phyloP scores from a whole-genome alignment of 2,888 invertebrate species.

The Octodonta nipae region DNA sequence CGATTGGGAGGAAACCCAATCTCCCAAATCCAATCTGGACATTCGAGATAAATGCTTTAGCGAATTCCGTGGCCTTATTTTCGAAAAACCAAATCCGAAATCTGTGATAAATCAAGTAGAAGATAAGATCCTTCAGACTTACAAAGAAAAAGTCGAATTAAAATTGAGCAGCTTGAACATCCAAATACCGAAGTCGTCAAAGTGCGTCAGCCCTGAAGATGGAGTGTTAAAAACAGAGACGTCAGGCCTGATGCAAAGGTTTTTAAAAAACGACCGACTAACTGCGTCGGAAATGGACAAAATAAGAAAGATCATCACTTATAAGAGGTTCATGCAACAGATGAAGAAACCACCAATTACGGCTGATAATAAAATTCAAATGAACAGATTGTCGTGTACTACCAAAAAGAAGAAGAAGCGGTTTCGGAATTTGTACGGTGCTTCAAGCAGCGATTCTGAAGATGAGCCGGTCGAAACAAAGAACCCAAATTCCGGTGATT shows the following conservation, averaged over 20 bases:
- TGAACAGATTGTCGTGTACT: conserved; percentile 16
- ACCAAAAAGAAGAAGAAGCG: conserved; percentile 17
- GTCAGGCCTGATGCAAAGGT: conserved; percentile 18
- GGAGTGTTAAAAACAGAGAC: conserved; percentile 12
- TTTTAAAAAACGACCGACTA: conserved; percentile 22
- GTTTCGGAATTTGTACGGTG: conserved; percentile 19
- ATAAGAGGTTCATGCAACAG: conserved; percentile 21
- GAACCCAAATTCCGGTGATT: conserved; percentile 16
- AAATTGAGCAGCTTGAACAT: conserved; percentile 26
- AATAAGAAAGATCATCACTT: conserved; percentile 23
- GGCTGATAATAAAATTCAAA: conserved; percentile 17
- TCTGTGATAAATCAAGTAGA: conserved; percentile 8
- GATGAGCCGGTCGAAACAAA: conserved; percentile 15
- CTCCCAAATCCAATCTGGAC: conserved; percentile 12
- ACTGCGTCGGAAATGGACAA: conserved; percentile 22
- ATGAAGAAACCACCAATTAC: conserved; percentile 10
- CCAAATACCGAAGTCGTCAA: conserved; percentile 20
- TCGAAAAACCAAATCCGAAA: conserved; percentile 19
- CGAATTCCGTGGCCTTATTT: conserved; percentile 17
- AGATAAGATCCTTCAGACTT: conserved; percentile 21
- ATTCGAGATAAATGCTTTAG: conserved; percentile 12
- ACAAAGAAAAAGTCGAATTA: conserved; percentile 26
- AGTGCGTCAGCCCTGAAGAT: conserved; percentile 9
- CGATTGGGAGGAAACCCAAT: conserved; percentile 23
- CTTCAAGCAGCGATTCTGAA: conserved; percentile 13